phyloP scores from a whole-genome alignment of 2,797 vertebrate species.

The Mus caroli region DNA sequence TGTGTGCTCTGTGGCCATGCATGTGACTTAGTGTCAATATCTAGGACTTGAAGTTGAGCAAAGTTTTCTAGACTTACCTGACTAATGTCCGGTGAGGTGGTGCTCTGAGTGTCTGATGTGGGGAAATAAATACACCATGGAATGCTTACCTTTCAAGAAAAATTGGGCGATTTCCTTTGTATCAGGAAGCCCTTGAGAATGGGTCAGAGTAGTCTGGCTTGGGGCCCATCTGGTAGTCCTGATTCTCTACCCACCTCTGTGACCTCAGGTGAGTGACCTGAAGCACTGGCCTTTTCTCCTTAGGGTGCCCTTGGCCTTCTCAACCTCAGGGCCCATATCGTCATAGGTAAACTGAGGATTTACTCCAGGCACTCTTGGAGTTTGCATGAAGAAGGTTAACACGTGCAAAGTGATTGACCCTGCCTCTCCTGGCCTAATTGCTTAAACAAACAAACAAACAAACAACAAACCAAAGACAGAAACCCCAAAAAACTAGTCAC shows the following conservation, averaged over 20 bases:
- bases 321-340: neutral
- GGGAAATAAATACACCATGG: neutral
- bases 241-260: neutral
- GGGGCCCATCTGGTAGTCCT: neutral
- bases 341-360: neutral
- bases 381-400: neutral
- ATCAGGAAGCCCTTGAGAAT: neutral
- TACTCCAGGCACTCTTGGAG: rapidly evolving
- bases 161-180: neutral
- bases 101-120: neutral
- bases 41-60: too few relatives aligned
- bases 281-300: neutral
- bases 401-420: neutral
- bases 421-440: neutral
- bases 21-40: rapidly evolving
- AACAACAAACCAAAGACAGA: neutral
- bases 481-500: rapidly evolving
- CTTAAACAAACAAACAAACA: neutral
- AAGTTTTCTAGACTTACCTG: neutral
- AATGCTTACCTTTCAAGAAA: conserved; percentile 4
- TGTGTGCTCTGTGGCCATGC: rapidly evolving
- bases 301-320: neutral
- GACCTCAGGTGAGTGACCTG: neutral
- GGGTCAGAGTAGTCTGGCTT: neutral
- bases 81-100: neutral